Conservation (phyloP, 2,888 invertebrate genomes). For the Seira sanloemensis region DNA sequence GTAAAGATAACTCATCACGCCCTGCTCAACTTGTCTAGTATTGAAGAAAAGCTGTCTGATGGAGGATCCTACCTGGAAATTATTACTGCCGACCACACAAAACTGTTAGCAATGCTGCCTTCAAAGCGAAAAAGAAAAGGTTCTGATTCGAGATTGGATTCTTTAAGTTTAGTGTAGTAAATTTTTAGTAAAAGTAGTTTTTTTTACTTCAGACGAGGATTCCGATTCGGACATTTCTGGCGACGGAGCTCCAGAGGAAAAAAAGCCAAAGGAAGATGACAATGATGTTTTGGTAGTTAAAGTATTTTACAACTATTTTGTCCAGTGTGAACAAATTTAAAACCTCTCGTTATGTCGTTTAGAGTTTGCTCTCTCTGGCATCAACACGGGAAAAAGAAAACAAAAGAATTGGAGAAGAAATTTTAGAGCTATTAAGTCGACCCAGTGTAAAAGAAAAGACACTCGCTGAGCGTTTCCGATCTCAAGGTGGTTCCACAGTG, state of each 20-base stretch:
- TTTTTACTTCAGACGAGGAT: constrained; percentile 47
- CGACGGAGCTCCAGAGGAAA: constrained; percentile 66
- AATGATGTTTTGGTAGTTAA: constrained; percentile 69
- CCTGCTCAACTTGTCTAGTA: constrained; percentile 74
- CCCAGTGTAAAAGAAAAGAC: constrained; percentile 97
- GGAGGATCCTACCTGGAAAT: constrained; percentile 77
- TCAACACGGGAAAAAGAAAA: constrained; percentile 96
- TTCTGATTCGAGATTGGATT: constrained; percentile 73
- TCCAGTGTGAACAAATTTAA: neutral
- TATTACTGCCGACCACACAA: constrained; percentile 79
- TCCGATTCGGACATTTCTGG: constrained; percentile 64
- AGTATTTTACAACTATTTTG: neutral
- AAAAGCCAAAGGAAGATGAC: constrained; percentile 54
- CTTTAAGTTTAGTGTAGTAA: too few relatives aligned
- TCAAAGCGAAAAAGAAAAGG: constrained; percentile 77
- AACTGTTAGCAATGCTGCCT: constrained; percentile 77
- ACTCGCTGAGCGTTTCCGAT: constrained; percentile 95
- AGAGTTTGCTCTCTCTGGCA: constrained; percentile 90
- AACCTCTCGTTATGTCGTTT: constrained; percentile 30
- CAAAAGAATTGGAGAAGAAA: constrained; percentile 96
- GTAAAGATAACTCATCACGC: too few relatives aligned
- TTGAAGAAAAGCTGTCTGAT: constrained; percentile 78
- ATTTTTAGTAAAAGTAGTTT: too few relatives aligned
- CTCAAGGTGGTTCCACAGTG: constrained; percentile 85
- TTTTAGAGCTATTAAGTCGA: constrained; percentile 92